Percentiles rank a stretch among this genome's conserved stretches.
Evolutionary conservation across 2,888 invertebrate species (phyloP).

Genomic region (Lottia scabra): DNA sequence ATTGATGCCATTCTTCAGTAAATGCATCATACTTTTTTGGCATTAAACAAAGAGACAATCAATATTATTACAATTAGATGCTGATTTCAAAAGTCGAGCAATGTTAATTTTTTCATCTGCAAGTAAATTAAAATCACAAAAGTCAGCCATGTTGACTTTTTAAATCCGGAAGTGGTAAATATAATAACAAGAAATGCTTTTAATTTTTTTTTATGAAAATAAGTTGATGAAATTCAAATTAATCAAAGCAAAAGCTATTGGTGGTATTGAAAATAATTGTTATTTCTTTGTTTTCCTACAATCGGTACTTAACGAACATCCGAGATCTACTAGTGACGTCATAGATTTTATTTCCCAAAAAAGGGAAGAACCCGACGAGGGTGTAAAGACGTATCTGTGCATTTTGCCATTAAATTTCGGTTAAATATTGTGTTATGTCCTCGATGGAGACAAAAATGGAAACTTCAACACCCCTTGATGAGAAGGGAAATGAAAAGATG

Average conservation of each 20-base stretch:
- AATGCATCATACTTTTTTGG: too few species aligned
- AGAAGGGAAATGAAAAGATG: constrained; percentile 50
- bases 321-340: constrained; percentile 32
- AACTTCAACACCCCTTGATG: constrained; percentile 59
- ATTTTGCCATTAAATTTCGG: constrained; percentile 10
- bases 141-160: constrained; percentile 17
- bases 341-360: constrained; percentile 33
- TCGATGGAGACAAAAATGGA: constrained; percentile 64
- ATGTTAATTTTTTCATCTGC: not conserved
- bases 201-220: too few species aligned
- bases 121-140: constrained; percentile 8
- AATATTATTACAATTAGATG: not conserved
- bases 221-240: too few species aligned
- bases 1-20: too few species aligned
- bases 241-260: too few species aligned
- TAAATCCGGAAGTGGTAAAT: constrained; percentile 11
- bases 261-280: not conserved
- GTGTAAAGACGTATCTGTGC: constrained; percentile 24
- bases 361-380: constrained; percentile 34
- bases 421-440: constrained; percentile 43
- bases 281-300: constrained; percentile 11
- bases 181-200: too few species aligned
- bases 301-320: not conserved
- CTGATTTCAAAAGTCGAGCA: not conserved
- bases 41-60: too few species aligned